Base-by-base conservation (phyloP, 2,113 vertebrate species). In the Entosphenus tridentatus region DNA sequence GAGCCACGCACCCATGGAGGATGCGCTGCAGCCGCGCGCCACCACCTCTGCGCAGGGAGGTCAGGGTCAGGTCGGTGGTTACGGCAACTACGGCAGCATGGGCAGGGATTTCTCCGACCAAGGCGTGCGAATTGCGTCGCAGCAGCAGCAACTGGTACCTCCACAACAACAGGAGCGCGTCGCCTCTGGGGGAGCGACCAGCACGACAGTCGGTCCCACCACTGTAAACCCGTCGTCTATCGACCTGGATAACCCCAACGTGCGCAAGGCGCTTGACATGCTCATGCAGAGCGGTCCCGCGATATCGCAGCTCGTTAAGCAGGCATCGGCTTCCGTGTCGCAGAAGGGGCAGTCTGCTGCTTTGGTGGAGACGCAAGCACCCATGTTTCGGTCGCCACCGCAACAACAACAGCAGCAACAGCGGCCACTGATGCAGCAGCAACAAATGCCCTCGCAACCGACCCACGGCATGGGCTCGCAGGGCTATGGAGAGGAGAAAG, bases 171-270 rank as follows among this genome's bases (percentile, higher is more conserved):
- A 62, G 58, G 13, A 62, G 58, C 58, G 16, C 39, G 16, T 17
- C 58, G 8, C 58, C 58, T 13, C 58, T 8, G 58, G 13, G 16
- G 58, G 13, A 62, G 16, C 58, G 13, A 8, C 58, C 58, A 17
- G 13, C 58, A 17, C 62, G 21, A 3, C 62, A 11, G 39, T 39
- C 39, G 39, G 39, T 39, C 39, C 39, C 39, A 39, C 39, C 39
- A 39, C 39, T 39, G 39, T 39, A 39, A 39, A 39, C 39, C 39
- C 39, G 39, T 39, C 39, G 39, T 39, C 39, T 59, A 96, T 96
- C 78, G 96, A 98, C 80, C 95, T 98, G 67, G 88, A 96, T 78
- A 95, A 89, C 82, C 93, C 93, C 2, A 96, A 89, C 69, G 89
- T 98, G 70, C 88, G 96, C 82, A 96, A 98, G 75, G 93, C 91